A percentile compares a stretch with the other conserved stretches of the same genome.
phyloP scores from a whole-genome alignment of 2,113 vertebrate genomes.

The Phalacrocorax carbo region DNA sequence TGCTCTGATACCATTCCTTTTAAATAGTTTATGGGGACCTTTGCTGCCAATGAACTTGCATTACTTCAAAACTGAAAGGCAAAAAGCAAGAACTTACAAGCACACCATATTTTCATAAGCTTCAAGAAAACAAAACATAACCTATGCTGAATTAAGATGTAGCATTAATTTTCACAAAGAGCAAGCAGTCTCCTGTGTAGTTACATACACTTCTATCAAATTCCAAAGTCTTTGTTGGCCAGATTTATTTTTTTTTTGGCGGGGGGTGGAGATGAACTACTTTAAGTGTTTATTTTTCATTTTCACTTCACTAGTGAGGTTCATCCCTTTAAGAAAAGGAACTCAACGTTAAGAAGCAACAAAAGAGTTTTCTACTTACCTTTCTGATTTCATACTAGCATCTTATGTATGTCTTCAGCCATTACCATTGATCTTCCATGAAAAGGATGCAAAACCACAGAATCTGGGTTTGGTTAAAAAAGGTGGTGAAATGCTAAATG shows the following conservation, averaged over 20 bases:
- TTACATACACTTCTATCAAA: not conserved
- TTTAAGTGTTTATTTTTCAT: not conserved
- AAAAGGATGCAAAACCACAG: not conserved
- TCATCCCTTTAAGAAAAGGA: not conserved
- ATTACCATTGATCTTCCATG: not conserved
- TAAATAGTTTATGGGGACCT: not conserved
- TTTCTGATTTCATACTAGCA: not conserved
- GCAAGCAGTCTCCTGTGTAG: not conserved
- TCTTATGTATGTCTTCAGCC: not conserved
- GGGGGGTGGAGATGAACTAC: not conserved
- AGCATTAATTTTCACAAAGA: not conserved
- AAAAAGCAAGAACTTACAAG: not conserved
- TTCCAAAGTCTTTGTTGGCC: not conserved
- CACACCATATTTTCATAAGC: not conserved
- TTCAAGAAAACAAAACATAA: not conserved
- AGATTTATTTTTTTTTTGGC: not conserved
- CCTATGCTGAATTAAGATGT: not conserved
- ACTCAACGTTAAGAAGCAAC: not conserved
- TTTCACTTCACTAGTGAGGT: not conserved
- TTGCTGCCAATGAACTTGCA: not conserved
- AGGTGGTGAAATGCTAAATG: not conserved
- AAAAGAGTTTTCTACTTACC: not conserved
- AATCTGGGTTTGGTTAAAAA: not conserved
- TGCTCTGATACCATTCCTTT: not conserved
- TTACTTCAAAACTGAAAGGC: not conserved